A percentile compares a stretch with the other conserved stretches of the same genome.
Conservation (phyloP, 2,888 invertebrate genomes). For the Nasonovia ribisnigri region DNA sequence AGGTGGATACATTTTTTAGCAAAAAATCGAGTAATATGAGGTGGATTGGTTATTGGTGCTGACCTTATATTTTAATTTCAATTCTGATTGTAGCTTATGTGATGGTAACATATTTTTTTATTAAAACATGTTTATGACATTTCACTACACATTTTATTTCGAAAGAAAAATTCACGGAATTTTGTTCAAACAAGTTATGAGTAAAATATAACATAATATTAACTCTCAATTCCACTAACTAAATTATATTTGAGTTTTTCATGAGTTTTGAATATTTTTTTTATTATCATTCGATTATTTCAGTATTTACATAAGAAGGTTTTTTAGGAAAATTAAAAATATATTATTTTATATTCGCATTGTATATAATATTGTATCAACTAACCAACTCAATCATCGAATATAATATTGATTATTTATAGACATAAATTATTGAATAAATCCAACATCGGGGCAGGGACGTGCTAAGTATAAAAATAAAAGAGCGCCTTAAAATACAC, state of each 20-base stretch:
- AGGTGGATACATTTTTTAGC: neutral
- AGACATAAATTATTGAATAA: neutral
- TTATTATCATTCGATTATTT: neutral
- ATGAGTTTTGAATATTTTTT: neutral
- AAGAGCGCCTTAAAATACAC: no score
- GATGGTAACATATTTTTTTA: neutral
- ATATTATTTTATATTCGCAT: no score
- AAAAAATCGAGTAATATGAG: neutral
- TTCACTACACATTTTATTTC: neutral
- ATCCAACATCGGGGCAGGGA: no score
- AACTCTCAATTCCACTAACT: neutral
- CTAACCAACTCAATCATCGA: no score
- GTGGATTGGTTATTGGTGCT: neutral
- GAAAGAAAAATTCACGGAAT: neutral
- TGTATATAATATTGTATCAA: no score
- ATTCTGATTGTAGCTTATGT: neutral
- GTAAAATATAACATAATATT: neutral
- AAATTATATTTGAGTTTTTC: neutral
- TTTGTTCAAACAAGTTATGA: neutral
- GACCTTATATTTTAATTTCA: neutral
- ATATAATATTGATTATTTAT: no score
- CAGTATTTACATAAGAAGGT: neutral
- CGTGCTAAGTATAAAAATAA: no score
- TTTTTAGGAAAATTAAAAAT: no score
- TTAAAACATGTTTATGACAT: neutral